These are phyloP conservation scores for Bellardia pandia DNA, from an alignment of 2,888 invertebrate species.

Conservation along the genomic window DNA sequence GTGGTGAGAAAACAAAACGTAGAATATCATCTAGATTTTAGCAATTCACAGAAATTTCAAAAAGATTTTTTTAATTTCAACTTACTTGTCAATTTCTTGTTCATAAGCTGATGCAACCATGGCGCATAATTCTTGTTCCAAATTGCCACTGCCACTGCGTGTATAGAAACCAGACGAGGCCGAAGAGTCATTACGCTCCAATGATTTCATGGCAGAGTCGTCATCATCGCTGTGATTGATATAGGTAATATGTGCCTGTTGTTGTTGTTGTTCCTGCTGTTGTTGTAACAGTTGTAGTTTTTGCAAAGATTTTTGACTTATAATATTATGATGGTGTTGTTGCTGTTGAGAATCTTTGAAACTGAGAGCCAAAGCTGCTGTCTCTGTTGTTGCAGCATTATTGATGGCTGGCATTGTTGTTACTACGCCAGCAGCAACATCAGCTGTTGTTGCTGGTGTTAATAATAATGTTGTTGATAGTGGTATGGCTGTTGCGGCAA, in stretches of 20 bases:
- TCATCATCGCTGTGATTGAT: conserved; percentile 72
- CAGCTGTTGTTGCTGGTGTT: conserved; percentile 30
- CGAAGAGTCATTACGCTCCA: conserved; percentile 77
- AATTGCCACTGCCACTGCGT: conserved; percentile 76
- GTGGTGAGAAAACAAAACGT: too few relatives aligned
- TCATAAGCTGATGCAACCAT: conserved; percentile 81
- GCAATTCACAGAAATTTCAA: not conserved
- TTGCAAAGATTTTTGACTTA: conserved; percentile 51
- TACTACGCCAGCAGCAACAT: conserved; percentile 23
- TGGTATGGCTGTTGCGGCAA: conserved; percentile 56
- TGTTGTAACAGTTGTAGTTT: conserved; percentile 70
- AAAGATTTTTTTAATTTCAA: conserved; percentile 57
- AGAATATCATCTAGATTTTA: too few relatives aligned
- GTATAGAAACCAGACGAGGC: conserved; percentile 75
- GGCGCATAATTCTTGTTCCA: conserved; percentile 82
- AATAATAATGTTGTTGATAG: conserved; percentile 72
- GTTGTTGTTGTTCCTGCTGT: conserved; percentile 76
- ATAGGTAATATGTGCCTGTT: conserved; percentile 66
- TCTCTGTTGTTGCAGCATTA: conserved; percentile 41
- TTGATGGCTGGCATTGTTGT: conserved; percentile 66
- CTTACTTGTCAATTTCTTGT: conserved; percentile 81
- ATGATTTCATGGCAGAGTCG: conserved; percentile 79
- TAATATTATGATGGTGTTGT: conserved; percentile 48
- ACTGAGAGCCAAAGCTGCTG: conserved; percentile 47
- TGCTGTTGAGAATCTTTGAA: conserved; percentile 55